phyloP scores from a whole-genome alignment of 2,113 vertebrate species.

The Marcusenius ussheri region DNA sequence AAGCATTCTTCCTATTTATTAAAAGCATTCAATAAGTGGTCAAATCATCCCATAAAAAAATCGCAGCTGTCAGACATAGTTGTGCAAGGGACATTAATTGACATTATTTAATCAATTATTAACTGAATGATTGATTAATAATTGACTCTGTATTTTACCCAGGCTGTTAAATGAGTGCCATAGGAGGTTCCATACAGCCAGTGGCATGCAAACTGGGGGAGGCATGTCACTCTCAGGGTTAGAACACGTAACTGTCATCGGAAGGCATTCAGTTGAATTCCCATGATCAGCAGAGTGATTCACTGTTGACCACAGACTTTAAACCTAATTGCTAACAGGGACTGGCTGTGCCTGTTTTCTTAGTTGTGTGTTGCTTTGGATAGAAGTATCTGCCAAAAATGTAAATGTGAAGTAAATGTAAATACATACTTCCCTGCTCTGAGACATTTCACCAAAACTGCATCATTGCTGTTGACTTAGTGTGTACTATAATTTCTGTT shows the following conservation, averaged over 20 bases:
- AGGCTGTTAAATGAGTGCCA: background rate
- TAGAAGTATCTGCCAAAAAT: background rate
- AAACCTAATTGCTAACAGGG: background rate
- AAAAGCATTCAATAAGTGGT: background rate
- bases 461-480: background rate
- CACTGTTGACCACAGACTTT: background rate
- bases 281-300: background rate
- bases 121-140: background rate
- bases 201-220: background rate
- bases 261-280: background rate
- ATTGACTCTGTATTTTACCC: background rate
- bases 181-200: background rate
- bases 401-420: background rate
- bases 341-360: background rate
- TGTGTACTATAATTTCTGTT: background rate
- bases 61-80: background rate
- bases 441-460: background rate
- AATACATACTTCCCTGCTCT: background rate
- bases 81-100: background rate
- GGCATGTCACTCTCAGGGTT: background rate
- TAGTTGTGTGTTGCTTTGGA: background rate
- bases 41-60: background rate
- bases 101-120: background rate
- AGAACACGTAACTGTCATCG: background rate
- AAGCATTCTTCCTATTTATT: too few species aligned